A percentile compares a stretch with the other conserved stretches of the same genome.
These are phyloP conservation scores for Himalopsyche kuldschensis DNA, from an alignment of 2,888 invertebrate species.

Conservation along the genomic window DNA sequence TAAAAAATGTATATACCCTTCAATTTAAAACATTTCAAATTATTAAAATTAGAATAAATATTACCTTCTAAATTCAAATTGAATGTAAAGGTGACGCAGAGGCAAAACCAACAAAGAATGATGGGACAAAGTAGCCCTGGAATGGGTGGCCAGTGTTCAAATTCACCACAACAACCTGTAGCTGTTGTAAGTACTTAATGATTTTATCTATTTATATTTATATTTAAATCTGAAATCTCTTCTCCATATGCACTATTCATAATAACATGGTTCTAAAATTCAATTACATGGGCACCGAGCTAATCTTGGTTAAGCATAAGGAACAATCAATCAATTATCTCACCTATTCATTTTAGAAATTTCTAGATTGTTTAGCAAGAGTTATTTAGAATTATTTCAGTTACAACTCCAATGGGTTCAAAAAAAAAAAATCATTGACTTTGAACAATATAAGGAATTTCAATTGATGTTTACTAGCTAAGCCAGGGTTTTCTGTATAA, in stretches of 20 bases:
- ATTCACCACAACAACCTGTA: conserved; percentile 41
- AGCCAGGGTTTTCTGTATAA: background rate
- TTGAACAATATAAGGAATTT: too few species aligned
- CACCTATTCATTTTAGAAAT: background rate
- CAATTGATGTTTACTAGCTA: background rate
- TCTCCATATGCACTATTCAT: too few species aligned
- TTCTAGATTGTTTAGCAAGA: too few species aligned
- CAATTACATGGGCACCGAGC: too few species aligned
- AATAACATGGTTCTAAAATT: too few species aligned
- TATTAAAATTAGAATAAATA: too few species aligned
- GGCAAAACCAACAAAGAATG: conserved; percentile 54
- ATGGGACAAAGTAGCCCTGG: conserved; percentile 43
- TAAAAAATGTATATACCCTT: too few species aligned
- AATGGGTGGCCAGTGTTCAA: background rate
- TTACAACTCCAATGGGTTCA: too few species aligned
- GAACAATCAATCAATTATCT: background rate
- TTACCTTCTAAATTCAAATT: background rate
- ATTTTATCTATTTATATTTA: background rate
- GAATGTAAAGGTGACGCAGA: conserved; percentile 52
- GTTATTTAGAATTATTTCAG: too few species aligned
- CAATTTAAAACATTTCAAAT: too few species aligned
- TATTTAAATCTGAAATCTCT: too few species aligned
- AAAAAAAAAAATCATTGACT: background rate
- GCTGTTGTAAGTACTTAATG: conserved; percentile 22
- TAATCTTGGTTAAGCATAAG: too few species aligned